Evolutionary conservation across 1,140 invertebrate genomes (phyloP), one percentile per base, ranked within the genome.

Genomic region (Temnothorax curvispinosus): DNA sequence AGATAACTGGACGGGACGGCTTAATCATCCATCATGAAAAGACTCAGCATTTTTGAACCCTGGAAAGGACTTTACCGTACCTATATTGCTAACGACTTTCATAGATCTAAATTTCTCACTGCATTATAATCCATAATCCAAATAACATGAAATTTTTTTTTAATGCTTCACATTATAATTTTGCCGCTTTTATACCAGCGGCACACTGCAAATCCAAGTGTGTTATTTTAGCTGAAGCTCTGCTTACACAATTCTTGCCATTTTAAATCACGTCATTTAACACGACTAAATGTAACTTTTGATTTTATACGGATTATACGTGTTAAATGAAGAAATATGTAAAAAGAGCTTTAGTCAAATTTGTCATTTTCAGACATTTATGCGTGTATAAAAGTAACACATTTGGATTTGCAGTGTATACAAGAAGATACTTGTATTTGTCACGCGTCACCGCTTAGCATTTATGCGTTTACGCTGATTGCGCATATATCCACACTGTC

Each of bases 11-110:
- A 21, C n/a, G 21, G 18, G n/a, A 6, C 18, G 18, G 52, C 64
- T 50, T 58, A 60, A 72, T 82, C 62, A 38, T 56, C 54, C 27
- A 27, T 18, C 52, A 60, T 35, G 32, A 60, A 72, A 74, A 50
- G 41, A 72, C 6, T 13, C 27, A 38, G 35, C 18, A 60, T 82
- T 75, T 71, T 74, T 44, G 7, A 13, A 71, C 5, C 0, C 6
- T 13, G 47, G 13, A 41, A 21, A 9, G 2, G 8, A 3, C 18
- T 44, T 60, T 18, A 13, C 9, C 15, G 18, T 41, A 41, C 2
- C 56, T 27, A 47, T 27, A 27, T 11, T 44, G 32, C 41, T 50
- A 77, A 32, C 2, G 21, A 15, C 27, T 44, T 58, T 11, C 38
- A 6, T 38, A n/a, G 6, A 64, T 9, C 64, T 65, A 44, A 60